These are phyloP conservation scores for Bacillus rossius DNA, from an alignment of 1,140 invertebrate species.

Conservation along the genomic window DNA sequence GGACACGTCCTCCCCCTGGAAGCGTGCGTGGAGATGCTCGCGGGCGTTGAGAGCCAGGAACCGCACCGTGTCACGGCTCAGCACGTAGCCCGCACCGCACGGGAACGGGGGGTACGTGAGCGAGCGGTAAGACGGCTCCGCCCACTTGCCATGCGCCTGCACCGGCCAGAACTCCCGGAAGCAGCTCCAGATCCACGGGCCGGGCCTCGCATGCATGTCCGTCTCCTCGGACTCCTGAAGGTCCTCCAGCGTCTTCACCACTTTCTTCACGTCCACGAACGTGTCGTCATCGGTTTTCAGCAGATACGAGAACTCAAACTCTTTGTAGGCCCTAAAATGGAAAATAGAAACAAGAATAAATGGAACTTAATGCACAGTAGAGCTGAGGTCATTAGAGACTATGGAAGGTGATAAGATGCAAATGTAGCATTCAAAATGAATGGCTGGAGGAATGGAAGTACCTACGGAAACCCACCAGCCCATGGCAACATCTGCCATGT, in stretches of 20 bases:
- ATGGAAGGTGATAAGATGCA: too few relatives aligned
- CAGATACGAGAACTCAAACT: constrained; percentile 8
- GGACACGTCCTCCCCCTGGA: constrained; percentile 12
- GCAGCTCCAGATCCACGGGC: constrained; percentile 17
- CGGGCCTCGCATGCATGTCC: neutral
- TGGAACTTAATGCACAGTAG: neutral
- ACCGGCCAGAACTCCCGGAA: constrained; percentile 21
- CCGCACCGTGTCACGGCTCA: neutral
- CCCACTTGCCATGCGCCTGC: constrained; percentile 18
- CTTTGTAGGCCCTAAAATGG: constrained; percentile 4
- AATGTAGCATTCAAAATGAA: too few relatives aligned
- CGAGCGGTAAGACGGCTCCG: constrained; percentile 13
- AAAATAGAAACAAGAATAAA: too few relatives aligned
- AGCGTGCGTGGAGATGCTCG: neutral
- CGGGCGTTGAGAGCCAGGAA: constrained; percentile 1
- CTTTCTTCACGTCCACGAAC: constrained; percentile 15
- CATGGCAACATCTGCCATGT: too few relatives aligned
- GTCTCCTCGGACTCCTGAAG: neutral
- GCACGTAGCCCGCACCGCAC: constrained; percentile 23
- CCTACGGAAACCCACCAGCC: too few relatives aligned
- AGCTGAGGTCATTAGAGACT: neutral
- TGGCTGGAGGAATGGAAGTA: too few relatives aligned
- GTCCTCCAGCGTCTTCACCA: constrained; percentile 6
- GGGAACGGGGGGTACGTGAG: constrained; percentile 23
- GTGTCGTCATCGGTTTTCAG: constrained; percentile 25